A percentile compares a stretch with the other conserved stretches of the same genome.
Conservation (phyloP, 2,888 invertebrate genomes). For the Mermis nigrescens region DNA sequence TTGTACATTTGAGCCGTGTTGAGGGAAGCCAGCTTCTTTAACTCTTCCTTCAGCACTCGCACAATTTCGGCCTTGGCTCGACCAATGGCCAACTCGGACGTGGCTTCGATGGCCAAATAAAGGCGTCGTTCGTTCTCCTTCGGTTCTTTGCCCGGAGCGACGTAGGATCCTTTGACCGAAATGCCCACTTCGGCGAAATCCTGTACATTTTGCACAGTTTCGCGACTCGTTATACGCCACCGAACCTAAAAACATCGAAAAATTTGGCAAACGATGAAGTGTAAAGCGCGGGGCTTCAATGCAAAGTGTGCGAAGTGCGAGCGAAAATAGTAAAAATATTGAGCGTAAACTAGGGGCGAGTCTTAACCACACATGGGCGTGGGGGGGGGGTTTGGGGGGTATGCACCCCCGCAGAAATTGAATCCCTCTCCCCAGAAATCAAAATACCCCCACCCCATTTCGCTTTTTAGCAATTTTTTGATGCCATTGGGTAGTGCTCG, state of each 20-base stretch:
- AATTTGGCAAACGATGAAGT: too few species aligned
- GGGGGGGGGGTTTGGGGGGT: too few species aligned
- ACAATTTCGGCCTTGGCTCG: slow-evolving; percentile 94
- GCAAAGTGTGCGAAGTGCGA: too few species aligned
- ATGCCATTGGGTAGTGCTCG: too few species aligned
- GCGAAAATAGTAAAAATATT: too few species aligned
- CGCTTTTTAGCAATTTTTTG: too few species aligned
- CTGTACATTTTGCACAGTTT: slow-evolving; percentile 87
- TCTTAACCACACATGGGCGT: too few species aligned
- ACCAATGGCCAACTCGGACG: slow-evolving; percentile 79
- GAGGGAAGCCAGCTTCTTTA: slow-evolving; percentile 50
- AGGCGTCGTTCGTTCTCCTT: slow-evolving; percentile 79
- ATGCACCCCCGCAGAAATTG: too few species aligned
- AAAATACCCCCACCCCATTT: too few species aligned
- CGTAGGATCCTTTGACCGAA: slow-evolving; percentile 83
- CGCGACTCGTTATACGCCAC: slow-evolving; percentile 40
- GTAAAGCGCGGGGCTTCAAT: too few species aligned
- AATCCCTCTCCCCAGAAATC: too few species aligned
- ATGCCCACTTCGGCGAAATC: slow-evolving; percentile 98
- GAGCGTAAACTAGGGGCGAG: too few species aligned
- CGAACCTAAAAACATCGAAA: slow-evolving; percentile 5
- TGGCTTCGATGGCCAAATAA: slow-evolving; percentile 94
- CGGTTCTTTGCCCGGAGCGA: slow-evolving; percentile 66
- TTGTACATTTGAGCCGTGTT: slow-evolving; percentile 5
- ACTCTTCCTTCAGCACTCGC: slow-evolving; percentile 86